Percentiles rank a stretch among this genome's conserved stretches.
Conservation (phyloP, 1,140 invertebrate species). For the Apis laboriosa region DNA sequence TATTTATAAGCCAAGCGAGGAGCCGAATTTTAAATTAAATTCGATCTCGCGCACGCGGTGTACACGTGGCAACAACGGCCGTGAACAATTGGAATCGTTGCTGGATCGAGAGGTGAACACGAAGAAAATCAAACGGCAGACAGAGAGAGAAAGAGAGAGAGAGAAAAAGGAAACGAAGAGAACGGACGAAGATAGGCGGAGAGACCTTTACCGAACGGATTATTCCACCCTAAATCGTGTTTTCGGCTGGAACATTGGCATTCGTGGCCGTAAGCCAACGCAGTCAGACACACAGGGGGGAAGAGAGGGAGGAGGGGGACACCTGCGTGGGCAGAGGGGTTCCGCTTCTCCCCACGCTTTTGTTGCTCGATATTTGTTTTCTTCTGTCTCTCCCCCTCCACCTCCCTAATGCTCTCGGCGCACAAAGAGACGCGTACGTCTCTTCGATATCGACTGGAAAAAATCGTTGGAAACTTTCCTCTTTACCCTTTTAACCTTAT, state of each 20-base stretch:
- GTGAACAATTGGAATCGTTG: too few species aligned
- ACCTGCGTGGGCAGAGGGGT: slow-evolving; percentile 65
- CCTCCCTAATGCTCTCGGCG: slow-evolving; percentile 45
- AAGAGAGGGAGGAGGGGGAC: slow-evolving; percentile 21
- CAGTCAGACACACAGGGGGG: slow-evolving; percentile 26
- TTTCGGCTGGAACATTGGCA: slow-evolving; percentile 65
- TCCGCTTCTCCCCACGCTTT: slow-evolving; percentile 42
- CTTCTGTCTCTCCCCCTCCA: slow-evolving; percentile 2
- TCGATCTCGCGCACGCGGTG: slow-evolving; percentile 43
- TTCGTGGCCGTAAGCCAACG: slow-evolving; percentile 54
- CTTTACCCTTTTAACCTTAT: too few species aligned
- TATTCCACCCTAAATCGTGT: slow-evolving; percentile 69
- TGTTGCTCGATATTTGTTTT: slow-evolving; percentile 63
- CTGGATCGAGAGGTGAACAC: neutral
- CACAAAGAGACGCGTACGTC: slow-evolving; percentile 24
- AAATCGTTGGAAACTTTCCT: slow-evolving; percentile 29
- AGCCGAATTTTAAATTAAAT: slow-evolving; percentile 60
- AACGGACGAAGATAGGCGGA: neutral
- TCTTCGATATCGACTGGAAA: slow-evolving; percentile 47
- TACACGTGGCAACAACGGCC: slow-evolving; percentile 50
- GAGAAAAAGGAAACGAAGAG: neutral
- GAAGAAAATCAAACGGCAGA: slow-evolving; percentile 15
- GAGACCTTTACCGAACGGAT: slow-evolving; percentile 63
- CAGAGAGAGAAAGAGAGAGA: neutral
- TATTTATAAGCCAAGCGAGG: slow-evolving; percentile 59